Percentiles rank a stretch among this genome's conserved stretches.
Evolutionary conservation across 1,140 invertebrate species (phyloP).

Genomic region (Cydia splendana): DNA sequence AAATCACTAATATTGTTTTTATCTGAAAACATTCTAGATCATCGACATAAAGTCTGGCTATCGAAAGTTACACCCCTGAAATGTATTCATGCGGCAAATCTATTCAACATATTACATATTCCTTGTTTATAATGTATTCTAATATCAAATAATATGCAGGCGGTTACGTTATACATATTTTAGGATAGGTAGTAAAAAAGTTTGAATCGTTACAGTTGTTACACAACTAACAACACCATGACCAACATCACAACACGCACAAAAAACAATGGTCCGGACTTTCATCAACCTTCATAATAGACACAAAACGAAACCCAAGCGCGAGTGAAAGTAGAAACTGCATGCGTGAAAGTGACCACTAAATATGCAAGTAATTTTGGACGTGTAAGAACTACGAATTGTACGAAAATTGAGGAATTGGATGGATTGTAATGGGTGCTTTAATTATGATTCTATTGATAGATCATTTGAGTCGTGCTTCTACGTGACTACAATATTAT

Average conservation of each 20-base stretch:
- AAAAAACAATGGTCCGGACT: constrained; percentile 13
- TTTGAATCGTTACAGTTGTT: constrained; percentile 18
- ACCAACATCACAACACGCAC: constrained; percentile 17
- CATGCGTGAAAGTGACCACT: constrained; percentile 45
- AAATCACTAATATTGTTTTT: too few relatives aligned
- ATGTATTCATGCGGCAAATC: too few relatives aligned
- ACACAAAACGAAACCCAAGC: constrained; percentile 38
- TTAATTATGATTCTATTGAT: neutral
- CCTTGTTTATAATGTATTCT: neutral
- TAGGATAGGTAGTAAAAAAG: constrained; percentile 12
- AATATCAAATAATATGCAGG: neutral
- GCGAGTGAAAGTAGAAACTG: constrained; percentile 53
- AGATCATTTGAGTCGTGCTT: neutral
- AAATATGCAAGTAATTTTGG: constrained; percentile 32
- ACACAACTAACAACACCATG: constrained; percentile 11
- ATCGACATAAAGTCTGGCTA: too few relatives aligned
- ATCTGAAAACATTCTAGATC: too few relatives aligned
- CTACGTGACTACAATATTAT: neutral
- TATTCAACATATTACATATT: too few relatives aligned
- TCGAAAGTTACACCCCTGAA: too few relatives aligned
- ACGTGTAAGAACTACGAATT: neutral
- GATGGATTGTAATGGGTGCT: neutral
- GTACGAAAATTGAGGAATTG: constrained; percentile 13
- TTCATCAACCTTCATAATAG: constrained; percentile 27
- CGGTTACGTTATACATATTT: neutral